phyloP scores from a whole-genome alignment of 2,797 vertebrate species.

The Helarctos malayanus region DNA sequence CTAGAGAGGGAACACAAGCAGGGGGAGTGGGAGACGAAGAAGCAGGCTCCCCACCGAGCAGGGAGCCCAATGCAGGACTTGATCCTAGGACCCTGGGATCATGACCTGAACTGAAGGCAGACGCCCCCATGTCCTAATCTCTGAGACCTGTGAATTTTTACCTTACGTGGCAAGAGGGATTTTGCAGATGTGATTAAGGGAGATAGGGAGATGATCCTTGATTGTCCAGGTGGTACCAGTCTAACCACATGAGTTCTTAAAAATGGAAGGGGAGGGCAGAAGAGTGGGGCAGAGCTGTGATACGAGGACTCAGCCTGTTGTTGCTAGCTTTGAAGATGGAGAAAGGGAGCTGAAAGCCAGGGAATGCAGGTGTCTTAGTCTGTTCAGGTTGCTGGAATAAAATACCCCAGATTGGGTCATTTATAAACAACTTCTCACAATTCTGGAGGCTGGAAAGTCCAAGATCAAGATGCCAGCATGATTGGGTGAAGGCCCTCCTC shows the following conservation, averaged over 20 bases:
- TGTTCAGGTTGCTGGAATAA: neutral
- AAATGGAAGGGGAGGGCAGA: neutral
- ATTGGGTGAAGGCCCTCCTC: too few relatives aligned
- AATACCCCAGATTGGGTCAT: neutral
- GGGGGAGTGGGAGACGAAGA: too few relatives aligned
- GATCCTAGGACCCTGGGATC: too few relatives aligned
- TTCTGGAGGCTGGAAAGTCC: too few relatives aligned
- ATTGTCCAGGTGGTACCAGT: neutral
- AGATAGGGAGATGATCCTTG: neutral
- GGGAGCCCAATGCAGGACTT: too few relatives aligned
- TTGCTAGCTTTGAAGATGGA: neutral
- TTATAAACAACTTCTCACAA: too few relatives aligned
- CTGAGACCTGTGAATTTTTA: neutral
- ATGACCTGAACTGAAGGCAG: too few relatives aligned
- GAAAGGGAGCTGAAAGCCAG: neutral
- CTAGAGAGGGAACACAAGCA: too few relatives aligned
- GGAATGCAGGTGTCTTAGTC: neutral
- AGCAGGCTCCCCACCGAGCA: too few relatives aligned
- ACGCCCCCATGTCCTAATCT: neutral
- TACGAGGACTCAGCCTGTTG: neutral
- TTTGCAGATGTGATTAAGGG: neutral
- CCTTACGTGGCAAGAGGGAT: neutral
- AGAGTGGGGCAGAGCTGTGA: neutral
- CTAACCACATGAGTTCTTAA: neutral
- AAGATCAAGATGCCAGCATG: too few relatives aligned